Evolutionary conservation across 2,797 vertebrate genomes (phyloP), one percentile per base, ranked within the genome.

Genomic region (Synanceia verrucosa): DNA sequence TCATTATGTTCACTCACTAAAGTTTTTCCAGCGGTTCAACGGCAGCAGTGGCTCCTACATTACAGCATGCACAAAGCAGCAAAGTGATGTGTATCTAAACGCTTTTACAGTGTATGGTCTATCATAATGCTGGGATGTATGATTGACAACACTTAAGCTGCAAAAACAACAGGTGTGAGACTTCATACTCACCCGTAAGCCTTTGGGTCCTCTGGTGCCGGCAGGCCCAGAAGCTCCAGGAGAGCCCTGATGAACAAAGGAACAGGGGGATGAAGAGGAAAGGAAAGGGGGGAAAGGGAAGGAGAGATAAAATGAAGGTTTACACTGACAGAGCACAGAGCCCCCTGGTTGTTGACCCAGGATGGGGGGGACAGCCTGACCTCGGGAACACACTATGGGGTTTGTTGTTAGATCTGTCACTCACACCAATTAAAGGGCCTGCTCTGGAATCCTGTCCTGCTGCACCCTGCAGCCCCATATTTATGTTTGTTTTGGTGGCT

Each of bases 121-220:
- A 14, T 36, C 23, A 53, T 39, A 10, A 33, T 36, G 12, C 10
- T 29, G 48, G 14, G 24, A 39, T 34, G 26, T 14, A 2, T 37
- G 29, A 73, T 48, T 23, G 44, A 63, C 46, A 57, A 58, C 66
- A 60, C 39, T 47, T 52, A 50, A 60, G 36, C 51, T 65, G 60
- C 46, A 70, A 59, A 48, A 61, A 66, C 19, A 56, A 55, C 46
- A 70, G 51, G 53, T 53, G 48, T 62, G 59, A 84, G 46, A 70
- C 36, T 26, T 68, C 36, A 44, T 63, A 82, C 96, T 94, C 91
- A 99, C 98, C 95, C 93, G 88, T 77, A 90, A 95, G 76, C 98
- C 98, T 88, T 99, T 99, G 24, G 93, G 47, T 85, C 98, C 98
- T 91, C 96, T 95, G 58, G 91, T 85, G 70, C 98, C 97, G 24